Evolutionary conservation across 2,888 invertebrate species (phyloP), one percentile per base, ranked within the genome.

Genomic region (Aromia moschata): DNA sequence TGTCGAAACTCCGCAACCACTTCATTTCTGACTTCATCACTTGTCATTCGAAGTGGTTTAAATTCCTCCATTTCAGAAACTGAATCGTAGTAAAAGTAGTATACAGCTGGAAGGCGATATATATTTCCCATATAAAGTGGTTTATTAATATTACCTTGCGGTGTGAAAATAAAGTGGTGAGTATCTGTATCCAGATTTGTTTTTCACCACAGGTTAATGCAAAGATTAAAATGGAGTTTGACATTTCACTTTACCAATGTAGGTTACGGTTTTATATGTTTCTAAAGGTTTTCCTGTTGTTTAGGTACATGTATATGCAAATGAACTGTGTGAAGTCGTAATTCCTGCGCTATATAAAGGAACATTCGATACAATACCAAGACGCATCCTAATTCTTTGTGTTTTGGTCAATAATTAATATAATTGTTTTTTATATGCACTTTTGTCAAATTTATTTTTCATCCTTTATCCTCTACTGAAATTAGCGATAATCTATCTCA

Each of bases 361-460:
- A n/a, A n/a, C n/a, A n/a, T n/a, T n/a, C n/a, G n/a, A n/a, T n/a
- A n/a, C n/a, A n/a, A n/a, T n/a, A n/a, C n/a, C n/a, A n/a, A n/a
- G n/a, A 25, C 25, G 4, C 25, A n/a, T 25, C 25, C 3, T 25
- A 33, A 33, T 3, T 33, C 33, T 33, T 33, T 33, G 33, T 33
- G 2, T 11, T n/a, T 33, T 2, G 10, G 3, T 33, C 5, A 11
- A 33, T 33, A 33, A 33, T 33, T 33, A 33, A 25, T 11, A 33
- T 33, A 4, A n/a, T 45, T 45, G 2, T 43, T 41, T 49, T 38
- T 52, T 52, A 5, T 41, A 20, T 17, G 43, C 18, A 20, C 14
- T 33, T 44, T 60, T 56, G 47, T 16, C 47, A 67, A 52, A 51
- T 25, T 15, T n/a, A n/a, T n/a, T 20, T 16, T 31, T 14, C 31